A percentile compares a stretch with the other conserved stretches of the same genome.
These are phyloP conservation scores for Drosophila ambigua DNA, from an alignment of 1,140 invertebrate genomes.

Conservation along the genomic window DNA sequence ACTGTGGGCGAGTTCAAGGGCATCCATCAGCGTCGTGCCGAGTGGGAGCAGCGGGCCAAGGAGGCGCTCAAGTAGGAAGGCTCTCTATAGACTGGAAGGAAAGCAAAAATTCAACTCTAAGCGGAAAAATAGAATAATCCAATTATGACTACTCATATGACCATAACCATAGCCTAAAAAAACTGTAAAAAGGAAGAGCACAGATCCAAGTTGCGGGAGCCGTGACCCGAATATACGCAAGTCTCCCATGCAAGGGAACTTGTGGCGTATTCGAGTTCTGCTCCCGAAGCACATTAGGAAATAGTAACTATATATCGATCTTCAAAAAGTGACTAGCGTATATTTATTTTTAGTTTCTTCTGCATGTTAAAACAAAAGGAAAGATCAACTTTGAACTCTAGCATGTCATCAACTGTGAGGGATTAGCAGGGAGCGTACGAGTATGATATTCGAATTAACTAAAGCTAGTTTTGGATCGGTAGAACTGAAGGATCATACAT, in stretches of 20 bases:
- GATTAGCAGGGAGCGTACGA: constrained; percentile 17
- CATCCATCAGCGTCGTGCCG: constrained; percentile 89
- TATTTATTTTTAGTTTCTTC: constrained; percentile 21
- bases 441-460: constrained; percentile 30
- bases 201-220: constrained; percentile 26
- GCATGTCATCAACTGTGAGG: constrained; percentile 19
- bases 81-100: constrained; percentile 2
- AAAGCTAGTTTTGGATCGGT: constrained; percentile 38
- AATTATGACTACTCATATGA: constrained; percentile 28
- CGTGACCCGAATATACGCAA: neutral
- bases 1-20: constrained; percentile 86
- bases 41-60: constrained; percentile 90
- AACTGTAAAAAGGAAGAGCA: constrained; percentile 1
- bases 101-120: constrained; percentile 10
- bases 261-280: constrained; percentile 20
- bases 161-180: constrained; percentile 8
- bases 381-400: constrained; percentile 18
- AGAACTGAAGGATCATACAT: constrained; percentile 13
- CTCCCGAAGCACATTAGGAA: constrained; percentile 16
- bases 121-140: constrained; percentile 29
- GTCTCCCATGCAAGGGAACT: constrained; percentile 36
- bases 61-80: constrained; percentile 85
- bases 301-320: constrained; percentile 39
- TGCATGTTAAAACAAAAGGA: constrained; percentile 19
- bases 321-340: constrained; percentile 39